These are phyloP conservation scores for Pteruthius melanotis DNA, from an alignment of 2,113 vertebrate genomes.

Conservation along the genomic window DNA sequence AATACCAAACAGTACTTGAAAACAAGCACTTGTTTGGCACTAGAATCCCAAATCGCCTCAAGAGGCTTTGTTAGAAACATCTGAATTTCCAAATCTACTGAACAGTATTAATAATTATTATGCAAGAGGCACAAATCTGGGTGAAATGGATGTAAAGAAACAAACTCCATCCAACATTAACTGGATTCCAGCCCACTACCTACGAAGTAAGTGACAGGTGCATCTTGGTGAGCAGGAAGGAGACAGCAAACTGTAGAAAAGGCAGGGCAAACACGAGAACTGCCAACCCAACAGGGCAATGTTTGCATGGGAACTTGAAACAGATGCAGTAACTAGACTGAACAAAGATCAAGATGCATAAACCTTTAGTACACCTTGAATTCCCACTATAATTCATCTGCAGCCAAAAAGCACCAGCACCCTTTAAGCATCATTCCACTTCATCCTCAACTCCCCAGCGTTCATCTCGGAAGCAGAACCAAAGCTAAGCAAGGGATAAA, in stretches of 20 bases:
- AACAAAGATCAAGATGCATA: not conserved
- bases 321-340: not conserved
- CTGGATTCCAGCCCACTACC: not conserved
- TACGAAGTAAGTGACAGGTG: not conserved
- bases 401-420: not conserved
- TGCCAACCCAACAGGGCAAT: not conserved
- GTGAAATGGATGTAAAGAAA: not conserved
- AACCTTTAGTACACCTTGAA: not conserved
- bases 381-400: not conserved
- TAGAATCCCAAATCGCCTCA: not conserved
- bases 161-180: not conserved
- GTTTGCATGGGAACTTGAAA: not conserved
- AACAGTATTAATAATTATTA: not conserved
- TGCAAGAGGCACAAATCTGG: not conserved
- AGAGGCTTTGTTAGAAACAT: not conserved
- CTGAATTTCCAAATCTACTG: not conserved
- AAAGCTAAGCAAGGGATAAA: not conserved
- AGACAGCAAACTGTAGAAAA: not conserved
- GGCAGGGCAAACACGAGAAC: not conserved
- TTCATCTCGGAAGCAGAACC: not conserved
- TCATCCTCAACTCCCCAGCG: not conserved
- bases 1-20: not conserved
- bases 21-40: not conserved
- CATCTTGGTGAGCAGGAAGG: not conserved
- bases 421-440: not conserved